Percentiles rank a stretch among this genome's conserved stretches.
phyloP scores from a whole-genome alignment of 2,113 vertebrate species.

The Anser cygnoides region DNA sequence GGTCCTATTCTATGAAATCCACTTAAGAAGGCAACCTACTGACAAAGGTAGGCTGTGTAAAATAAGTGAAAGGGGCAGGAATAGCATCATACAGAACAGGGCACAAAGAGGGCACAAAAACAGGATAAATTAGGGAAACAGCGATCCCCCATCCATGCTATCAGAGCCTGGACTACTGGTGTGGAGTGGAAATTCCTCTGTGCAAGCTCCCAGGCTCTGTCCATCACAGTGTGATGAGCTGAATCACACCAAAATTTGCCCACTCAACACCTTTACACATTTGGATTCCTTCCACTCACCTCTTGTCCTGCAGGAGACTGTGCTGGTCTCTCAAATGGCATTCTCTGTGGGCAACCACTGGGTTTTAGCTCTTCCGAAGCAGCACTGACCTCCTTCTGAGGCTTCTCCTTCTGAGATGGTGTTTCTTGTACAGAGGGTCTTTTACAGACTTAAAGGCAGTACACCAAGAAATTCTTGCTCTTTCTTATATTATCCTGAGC shows the following conservation, averaged over 20 bases:
- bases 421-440: background rate
- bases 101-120: background rate
- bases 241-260: background rate
- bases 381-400: background rate
- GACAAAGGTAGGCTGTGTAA: background rate
- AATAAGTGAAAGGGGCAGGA: background rate
- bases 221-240: background rate
- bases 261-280: background rate
- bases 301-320: background rate
- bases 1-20: background rate
- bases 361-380: background rate
- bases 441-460: background rate
- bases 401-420: background rate
- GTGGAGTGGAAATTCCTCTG: background rate
- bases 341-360: background rate
- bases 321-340: background rate
- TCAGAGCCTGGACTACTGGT: background rate
- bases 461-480: background rate
- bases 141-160: background rate
- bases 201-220: background rate
- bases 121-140: background rate
- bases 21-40: background rate
- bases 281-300: background rate
- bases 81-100: background rate
- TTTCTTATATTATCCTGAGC: background rate